Conservation (phyloP, 2,797 vertebrate species). For the Coendou prehensilis region DNA sequence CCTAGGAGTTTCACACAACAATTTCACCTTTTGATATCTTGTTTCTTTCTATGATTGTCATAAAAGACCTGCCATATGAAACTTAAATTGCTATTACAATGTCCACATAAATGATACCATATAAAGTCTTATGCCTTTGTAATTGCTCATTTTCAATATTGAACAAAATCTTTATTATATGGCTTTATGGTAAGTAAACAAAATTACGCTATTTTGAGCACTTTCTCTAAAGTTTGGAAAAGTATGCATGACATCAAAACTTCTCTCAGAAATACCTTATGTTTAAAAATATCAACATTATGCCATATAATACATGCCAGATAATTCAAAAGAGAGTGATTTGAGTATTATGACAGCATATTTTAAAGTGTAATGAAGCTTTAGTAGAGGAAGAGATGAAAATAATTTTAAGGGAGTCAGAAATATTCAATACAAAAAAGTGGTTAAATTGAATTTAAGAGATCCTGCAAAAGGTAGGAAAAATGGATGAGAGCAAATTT, state of each 20-base stretch:
- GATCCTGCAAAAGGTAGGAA: background rate
- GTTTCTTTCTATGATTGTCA: background rate
- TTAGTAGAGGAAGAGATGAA: background rate
- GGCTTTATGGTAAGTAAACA: background rate
- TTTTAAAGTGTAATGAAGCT: background rate
- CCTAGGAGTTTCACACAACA: background rate
- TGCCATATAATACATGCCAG: background rate
- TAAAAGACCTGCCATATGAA: background rate
- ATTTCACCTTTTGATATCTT: background rate
- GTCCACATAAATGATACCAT: background rate
- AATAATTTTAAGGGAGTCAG: background rate
- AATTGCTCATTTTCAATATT: background rate
- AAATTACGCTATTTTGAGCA: background rate
- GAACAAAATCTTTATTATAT: background rate
- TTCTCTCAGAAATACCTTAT: background rate
- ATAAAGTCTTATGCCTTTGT: background rate
- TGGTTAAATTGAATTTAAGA: background rate
- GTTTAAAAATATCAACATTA: background rate
- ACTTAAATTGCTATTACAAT: background rate
- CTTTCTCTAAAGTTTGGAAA: background rate
- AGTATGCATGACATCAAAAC: fast-evolving
- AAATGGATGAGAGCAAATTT: background rate
- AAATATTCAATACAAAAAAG: background rate
- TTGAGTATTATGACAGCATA: background rate
- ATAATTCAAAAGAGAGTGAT: background rate